Evolutionary conservation across 2,888 invertebrate species (phyloP).

Genomic region (Oligia latruncula): DNA sequence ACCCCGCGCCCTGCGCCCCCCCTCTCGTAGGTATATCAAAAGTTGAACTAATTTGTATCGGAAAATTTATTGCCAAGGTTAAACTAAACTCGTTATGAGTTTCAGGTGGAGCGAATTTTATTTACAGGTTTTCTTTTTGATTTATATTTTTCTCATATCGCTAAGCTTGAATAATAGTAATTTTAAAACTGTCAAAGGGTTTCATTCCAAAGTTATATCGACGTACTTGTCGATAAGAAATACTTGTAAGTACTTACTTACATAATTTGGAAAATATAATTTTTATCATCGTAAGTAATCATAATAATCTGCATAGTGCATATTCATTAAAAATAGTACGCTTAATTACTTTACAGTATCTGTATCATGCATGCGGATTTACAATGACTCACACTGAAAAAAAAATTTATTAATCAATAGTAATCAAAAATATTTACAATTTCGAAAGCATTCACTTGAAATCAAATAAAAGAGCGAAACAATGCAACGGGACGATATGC

Average conservation of each 20-base stretch:
- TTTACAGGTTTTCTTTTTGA: conserved; percentile 81
- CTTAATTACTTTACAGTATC: conserved; percentile 9
- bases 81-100: conserved; percentile 88
- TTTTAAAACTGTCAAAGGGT: conserved; percentile 59
- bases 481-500: not conserved
- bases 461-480: not conserved
- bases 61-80: conserved; percentile 87
- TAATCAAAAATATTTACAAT: not conserved
- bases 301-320: conserved; percentile 20
- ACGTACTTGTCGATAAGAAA: conserved; percentile 49
- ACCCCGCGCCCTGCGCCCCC: conserved; percentile 63
- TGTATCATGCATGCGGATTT: not conserved
- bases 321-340: conserved; percentile 23
- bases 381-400: not conserved
- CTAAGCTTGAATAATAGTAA: conserved; percentile 56
- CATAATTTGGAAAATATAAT: conserved; percentile 35
- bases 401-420: not conserved
- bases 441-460: not conserved
- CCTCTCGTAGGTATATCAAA: conserved; percentile 74
- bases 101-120: conserved; percentile 83
- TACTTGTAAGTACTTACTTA: conserved; percentile 24
- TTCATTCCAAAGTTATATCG: conserved; percentile 53
- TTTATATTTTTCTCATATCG: conserved; percentile 76
- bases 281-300: conserved; percentile 6
- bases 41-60: conserved; percentile 87